Base-by-base conservation (phyloP, 2,888 invertebrate genomes). In the Romanomermis culicivorax region DNA sequence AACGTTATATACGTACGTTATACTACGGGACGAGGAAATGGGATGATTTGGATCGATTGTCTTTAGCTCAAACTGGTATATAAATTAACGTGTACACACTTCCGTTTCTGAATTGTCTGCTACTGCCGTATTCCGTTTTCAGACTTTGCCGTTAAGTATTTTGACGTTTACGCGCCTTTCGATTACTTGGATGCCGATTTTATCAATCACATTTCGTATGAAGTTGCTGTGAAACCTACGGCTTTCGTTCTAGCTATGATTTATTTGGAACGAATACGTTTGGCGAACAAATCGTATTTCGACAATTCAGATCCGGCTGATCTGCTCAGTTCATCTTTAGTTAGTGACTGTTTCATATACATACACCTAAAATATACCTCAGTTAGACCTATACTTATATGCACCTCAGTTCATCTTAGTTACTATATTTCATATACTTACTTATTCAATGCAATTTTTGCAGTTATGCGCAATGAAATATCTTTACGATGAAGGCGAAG, bases 391-490 rank as follows among this genome's bases (percentile, higher is more conserved):
- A n/a, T 56, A 89, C 89, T 83, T 93, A 83, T 82, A 93, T 64
- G 89, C 93, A 54, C 88, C 86, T 65, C 95, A 95, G 75, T 91
- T 86, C 72, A 74, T 88, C 62, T 84, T n/a, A n/a, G n/a, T 42
- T 20, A 55, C 7, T 11, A 47, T 50, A 3, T 53, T 17, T 57
- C 17, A n/a, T 4, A 27, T 57, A 20, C 3, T 24, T 57, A 14
- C n/a, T 14, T 45, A 4, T 49, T 56, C 17, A 7, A 23, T 3
- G 7, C n/a, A n/a, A n/a, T 17, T 36, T 36, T 17, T 11, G 11
- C 56, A 89, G 89, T 83, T 93, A 83, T 82, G 93, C 64, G 89
- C 93, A 54, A 88, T 86, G 65, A 95, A 95, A 75, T 91, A 86
- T 72, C 74, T 88, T 62, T 84, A 89, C 71, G 88, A 89, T 65